phyloP scores from a whole-genome alignment of 2,113 vertebrate species.

The Vanacampus margaritifer region DNA sequence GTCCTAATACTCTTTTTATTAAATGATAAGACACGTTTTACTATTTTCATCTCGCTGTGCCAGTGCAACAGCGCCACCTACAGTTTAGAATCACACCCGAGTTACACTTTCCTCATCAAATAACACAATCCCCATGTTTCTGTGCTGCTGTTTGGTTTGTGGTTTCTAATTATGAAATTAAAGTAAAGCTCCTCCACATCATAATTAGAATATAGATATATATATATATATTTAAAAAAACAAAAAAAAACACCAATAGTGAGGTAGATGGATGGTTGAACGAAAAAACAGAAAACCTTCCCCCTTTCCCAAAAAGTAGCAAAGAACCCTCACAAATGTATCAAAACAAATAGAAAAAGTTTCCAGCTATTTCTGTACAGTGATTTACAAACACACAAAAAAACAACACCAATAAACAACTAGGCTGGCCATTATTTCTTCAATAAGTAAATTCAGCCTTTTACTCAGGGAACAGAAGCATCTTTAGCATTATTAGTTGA shows the following conservation, averaged over 20 bases:
- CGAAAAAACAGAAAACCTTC: conserved; percentile 26
- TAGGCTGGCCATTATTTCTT: conserved; percentile 18
- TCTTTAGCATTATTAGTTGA: background rate
- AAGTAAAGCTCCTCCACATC: conserved; percentile 43
- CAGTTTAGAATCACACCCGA: background rate
- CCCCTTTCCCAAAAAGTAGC: conserved; percentile 25
- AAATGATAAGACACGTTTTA: background rate
- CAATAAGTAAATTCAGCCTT: conserved; percentile 1
- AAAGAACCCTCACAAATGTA: conserved; percentile 41
- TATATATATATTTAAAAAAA: conserved; percentile 42
- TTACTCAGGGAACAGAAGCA: background rate
- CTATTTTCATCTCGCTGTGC: background rate
- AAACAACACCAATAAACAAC: conserved; percentile 53
- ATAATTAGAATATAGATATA: background rate
- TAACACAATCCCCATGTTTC: background rate
- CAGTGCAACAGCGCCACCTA: background rate
- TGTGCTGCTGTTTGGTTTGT: conserved; percentile 4
- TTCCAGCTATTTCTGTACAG: conserved; percentile 55
- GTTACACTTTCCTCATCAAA: background rate
- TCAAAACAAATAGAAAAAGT: conserved; percentile 28
- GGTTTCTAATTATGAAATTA: background rate
- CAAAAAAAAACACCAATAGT: conserved; percentile 46
- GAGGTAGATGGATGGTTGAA: conserved; percentile 78
- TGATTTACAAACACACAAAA: conserved; percentile 65
- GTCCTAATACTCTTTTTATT: background rate